Evolutionary conservation across 2,797 vertebrate species (phyloP).

Genomic region (Rhinogobio ventralis): DNA sequence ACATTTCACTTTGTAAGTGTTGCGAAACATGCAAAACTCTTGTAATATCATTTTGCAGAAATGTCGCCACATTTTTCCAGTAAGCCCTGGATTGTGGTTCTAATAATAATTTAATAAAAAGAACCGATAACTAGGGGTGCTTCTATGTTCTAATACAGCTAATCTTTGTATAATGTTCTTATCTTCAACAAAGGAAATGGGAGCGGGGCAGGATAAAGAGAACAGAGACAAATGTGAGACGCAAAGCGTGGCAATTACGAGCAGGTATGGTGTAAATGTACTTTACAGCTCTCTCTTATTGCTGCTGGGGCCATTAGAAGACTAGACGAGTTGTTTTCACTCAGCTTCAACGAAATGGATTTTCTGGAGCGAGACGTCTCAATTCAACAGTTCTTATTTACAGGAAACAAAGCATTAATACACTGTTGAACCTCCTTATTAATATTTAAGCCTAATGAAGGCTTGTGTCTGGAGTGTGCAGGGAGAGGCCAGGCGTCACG

Average conservation of each 20-base stretch:
- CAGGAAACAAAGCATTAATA: slow-evolving; percentile 73
- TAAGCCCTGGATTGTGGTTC: neutral
- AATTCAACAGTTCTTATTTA: slow-evolving; percentile 68
- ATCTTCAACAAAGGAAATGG: slow-evolving; percentile 6
- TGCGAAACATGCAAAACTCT: neutral
- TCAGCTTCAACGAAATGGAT: slow-evolving; percentile 60
- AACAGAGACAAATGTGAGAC: slow-evolving; percentile 24
- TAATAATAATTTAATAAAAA: neutral
- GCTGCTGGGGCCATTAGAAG: slow-evolving; percentile 37
- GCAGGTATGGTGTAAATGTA: slow-evolving; percentile 22
- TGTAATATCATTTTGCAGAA: neutral
- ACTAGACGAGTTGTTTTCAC: slow-evolving; percentile 57
- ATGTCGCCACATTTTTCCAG: neutral
- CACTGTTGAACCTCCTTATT: slow-evolving; percentile 70
- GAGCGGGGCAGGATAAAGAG: slow-evolving; percentile 7
- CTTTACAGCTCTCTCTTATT: slow-evolving; percentile 10
- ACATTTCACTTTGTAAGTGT: neutral
- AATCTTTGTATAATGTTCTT: slow-evolving; percentile 21
- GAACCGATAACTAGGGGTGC: neutral
- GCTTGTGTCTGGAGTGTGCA: slow-evolving; percentile 55
- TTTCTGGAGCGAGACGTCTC: slow-evolving; percentile 50
- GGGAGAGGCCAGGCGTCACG: slow-evolving; percentile 38
- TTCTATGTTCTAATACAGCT: neutral
- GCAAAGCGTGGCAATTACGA: slow-evolving; percentile 14
- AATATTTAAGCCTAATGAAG: slow-evolving; percentile 76